Conservation (phyloP, 2,797 vertebrate genomes). For the Poecilia gillii region DNA sequence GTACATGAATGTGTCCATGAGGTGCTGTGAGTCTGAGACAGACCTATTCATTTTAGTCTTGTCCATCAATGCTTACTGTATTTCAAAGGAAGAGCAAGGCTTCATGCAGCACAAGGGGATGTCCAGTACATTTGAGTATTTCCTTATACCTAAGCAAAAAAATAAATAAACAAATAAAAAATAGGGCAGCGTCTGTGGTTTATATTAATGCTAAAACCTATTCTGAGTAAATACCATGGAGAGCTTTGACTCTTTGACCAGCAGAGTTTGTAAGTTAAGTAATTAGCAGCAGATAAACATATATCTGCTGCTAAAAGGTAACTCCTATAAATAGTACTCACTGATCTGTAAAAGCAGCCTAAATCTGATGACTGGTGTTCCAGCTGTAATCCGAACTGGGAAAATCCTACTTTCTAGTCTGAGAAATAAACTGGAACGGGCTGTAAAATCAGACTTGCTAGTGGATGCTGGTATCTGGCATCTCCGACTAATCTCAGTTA, state of each 20-base stretch:
- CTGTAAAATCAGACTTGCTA: no score
- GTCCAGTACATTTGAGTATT: slow-evolving; percentile 64
- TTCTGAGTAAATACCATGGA: slow-evolving; percentile 51
- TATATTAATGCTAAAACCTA: slow-evolving; percentile 56
- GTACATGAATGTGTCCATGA: slow-evolving; percentile 71
- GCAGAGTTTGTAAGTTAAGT: slow-evolving; percentile 62
- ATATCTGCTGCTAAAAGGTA: slow-evolving; percentile 71
- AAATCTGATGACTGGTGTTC: slow-evolving; percentile 5
- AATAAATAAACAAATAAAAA: background rate
- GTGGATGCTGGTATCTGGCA: no score
- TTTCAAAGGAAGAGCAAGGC: slow-evolving; percentile 68
- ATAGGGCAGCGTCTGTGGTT: slow-evolving; percentile 50
- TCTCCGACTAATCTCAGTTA: no score
- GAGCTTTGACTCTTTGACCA: slow-evolving; percentile 59
- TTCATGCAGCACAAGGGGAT: slow-evolving; percentile 48
- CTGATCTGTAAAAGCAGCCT: slow-evolving; percentile 25
- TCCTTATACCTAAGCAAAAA: slow-evolving; percentile 60
- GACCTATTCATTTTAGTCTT: slow-evolving; percentile 69
- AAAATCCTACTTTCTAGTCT: no score
- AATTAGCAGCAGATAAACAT: slow-evolving; percentile 65
- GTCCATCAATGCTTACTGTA: slow-evolving; percentile 77
- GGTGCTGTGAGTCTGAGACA: slow-evolving; percentile 60
- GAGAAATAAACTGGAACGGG: no score
- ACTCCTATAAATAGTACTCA: slow-evolving; percentile 40
- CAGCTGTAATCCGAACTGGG: no score